These are phyloP conservation scores for Siniperca knerii DNA, from an alignment of 2,113 vertebrate species.

Conservation along the genomic window DNA sequence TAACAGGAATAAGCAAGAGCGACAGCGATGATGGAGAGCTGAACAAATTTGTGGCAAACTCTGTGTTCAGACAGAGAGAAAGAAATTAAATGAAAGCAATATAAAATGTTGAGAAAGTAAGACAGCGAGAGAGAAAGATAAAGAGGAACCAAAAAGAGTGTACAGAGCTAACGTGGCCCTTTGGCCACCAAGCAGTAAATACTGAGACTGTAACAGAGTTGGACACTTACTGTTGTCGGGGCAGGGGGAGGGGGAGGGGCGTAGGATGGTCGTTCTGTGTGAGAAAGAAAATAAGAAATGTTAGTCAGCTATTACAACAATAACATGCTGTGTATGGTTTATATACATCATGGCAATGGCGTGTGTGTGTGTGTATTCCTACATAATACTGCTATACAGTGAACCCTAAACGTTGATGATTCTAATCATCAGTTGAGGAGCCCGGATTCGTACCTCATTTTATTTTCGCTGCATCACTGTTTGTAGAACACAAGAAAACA, in stretches of 20 bases:
- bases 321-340: neutral
- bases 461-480: no score
- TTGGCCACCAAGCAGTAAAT: neutral
- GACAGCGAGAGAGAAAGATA: conserved; percentile 23
- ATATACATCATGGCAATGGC: neutral
- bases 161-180: neutral
- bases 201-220: neutral
- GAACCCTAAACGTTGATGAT: no score
- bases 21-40: conserved; percentile 49
- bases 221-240: conserved; percentile 97
- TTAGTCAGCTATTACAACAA: neutral
- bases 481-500: no score
- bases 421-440: no score
- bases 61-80: conserved; percentile 38
- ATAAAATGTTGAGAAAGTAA: neutral
- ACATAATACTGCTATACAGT: neutral
- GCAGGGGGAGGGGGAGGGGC: conserved; percentile 96
- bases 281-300: neutral
- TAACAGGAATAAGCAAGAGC: conserved; percentile 53
- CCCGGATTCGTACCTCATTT: no score
- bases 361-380: no score
- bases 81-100: conserved; percentile 11
- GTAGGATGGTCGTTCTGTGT: conserved; percentile 96
- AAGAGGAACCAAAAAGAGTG: neutral
- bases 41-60: conserved; percentile 18